Evolutionary conservation across 2,797 vertebrate genomes (phyloP), one percentile per base, ranked within the genome.

Genomic region (Chaetophractus vellerosus): DNA sequence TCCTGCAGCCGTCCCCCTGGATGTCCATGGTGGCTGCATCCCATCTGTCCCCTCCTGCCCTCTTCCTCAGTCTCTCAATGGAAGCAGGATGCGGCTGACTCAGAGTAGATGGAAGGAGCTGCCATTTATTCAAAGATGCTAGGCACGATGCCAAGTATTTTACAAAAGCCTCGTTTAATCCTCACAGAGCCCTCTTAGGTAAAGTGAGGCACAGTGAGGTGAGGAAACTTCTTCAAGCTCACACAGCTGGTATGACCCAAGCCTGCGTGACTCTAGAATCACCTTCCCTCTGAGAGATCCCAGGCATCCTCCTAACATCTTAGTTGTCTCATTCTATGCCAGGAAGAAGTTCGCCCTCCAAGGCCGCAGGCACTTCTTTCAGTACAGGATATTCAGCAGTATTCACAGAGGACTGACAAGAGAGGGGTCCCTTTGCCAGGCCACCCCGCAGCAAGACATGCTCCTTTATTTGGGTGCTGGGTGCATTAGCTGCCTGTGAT

Each of bases 381-480:
- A 45, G 28, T 36, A 41, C 10, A 75, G 52, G 55, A 90, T 4
- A 50, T 48, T 96, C 76, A 86, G 82, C 63, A 86, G 31, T 24
- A 69, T 91, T 92, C 88, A 86, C 50, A 96, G 94, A 69, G n/a
- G 61, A 59, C 72, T 88, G 84, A 89, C 88, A 76, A 76, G 81
- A 94, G 84, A 94, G 86, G 90, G 90, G 83, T 90, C 75, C 82
- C 52, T 75, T 33, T 63, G 83, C 82, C 68, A 88, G 45, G 86
- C 66, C 31, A 66, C 95, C 64, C 93, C 76, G 94, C 83, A 95
- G 86, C 89, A 90, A 95, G 96, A 76, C 33, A 23, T 21, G 36
- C 80, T 94, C 72, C 82, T 96, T 96, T 97, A 95, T 97, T 94
- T 82, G 93, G 97, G 96, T 97, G 95, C 92, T 94, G 95, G 90